Evolutionary conservation across 2,797 vertebrate species (phyloP).

Genomic region (Graptemys geographica): DNA sequence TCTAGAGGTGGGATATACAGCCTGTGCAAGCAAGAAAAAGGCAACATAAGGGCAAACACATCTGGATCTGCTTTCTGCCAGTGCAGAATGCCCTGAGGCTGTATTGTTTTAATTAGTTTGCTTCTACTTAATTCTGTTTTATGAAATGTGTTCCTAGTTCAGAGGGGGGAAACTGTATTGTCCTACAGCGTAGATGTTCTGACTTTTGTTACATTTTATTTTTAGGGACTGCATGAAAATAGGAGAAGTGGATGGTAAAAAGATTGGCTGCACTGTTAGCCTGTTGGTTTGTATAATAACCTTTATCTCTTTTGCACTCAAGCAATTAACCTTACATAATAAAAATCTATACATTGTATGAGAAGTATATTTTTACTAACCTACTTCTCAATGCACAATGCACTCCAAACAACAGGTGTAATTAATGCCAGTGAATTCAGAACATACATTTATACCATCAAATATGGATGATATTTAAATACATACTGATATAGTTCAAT

Average conservation of each 20-base stretch:
- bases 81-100: neutral
- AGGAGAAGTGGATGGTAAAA: slow-evolving; percentile 98
- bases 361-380: neutral
- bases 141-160: neutral
- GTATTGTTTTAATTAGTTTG: neutral
- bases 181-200: slow-evolving; percentile 33
- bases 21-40: neutral
- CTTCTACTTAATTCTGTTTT: neutral
- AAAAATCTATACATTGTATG: neutral
- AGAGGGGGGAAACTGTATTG: neutral
- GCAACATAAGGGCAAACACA: neutral
- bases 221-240: slow-evolving; percentile 98
- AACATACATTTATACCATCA: neutral
- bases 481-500: neutral
- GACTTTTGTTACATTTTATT: slow-evolving; percentile 64
- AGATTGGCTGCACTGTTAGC: slow-evolving; percentile 99
- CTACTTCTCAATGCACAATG: slow-evolving; percentile 11
- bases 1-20: neutral
- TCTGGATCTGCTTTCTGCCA: neutral
- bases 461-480: neutral
- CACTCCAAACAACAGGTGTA: neutral
- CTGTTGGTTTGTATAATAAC: slow-evolving; percentile 89
- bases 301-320: neutral
- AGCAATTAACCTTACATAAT: neutral
- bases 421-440: neutral